A percentile compares a stretch with the other conserved stretches of the same genome.
Conservation (phyloP, 35 echinoderm and acorn worm genomes). For the Acanthaster planci region DNA sequence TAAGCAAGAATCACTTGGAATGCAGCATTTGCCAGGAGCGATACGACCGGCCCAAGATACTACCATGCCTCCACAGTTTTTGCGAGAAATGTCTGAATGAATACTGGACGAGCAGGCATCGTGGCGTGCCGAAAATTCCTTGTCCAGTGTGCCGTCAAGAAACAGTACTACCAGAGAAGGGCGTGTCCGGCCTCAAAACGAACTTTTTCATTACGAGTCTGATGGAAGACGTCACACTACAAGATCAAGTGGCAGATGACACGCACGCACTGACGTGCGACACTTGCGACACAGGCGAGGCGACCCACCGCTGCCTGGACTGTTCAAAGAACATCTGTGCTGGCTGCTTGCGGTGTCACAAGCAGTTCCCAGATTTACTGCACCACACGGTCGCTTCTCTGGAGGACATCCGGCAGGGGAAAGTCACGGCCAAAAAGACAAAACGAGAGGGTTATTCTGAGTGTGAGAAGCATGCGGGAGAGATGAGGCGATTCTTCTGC, state of each 20-base stretch:
- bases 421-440: not conserved
- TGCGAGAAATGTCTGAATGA: not conserved
- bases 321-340: not conserved
- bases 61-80: not conserved
- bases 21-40: not conserved
- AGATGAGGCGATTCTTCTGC: slow-evolving; percentile 39
- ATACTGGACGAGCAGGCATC: not conserved
- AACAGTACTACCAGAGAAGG: not conserved
- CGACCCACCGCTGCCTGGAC: not conserved
- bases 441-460: not conserved
- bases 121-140: not conserved
- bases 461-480: not conserved
- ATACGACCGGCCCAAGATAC: slow-evolving; percentile 1
- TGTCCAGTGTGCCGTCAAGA: not conserved
- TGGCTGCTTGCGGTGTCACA: not conserved
- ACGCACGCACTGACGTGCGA: not conserved
- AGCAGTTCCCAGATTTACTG: not conserved
- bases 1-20: not conserved
- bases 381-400: not conserved
- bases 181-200: not conserved
- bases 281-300: not conserved
- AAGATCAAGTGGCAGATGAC: not conserved
- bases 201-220: not conserved
- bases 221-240: not conserved
- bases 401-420: not conserved